Evolutionary conservation across 2,113 vertebrate species (phyloP), one percentile per base, ranked within the genome.

Genomic region (Sialia sialis): DNA sequence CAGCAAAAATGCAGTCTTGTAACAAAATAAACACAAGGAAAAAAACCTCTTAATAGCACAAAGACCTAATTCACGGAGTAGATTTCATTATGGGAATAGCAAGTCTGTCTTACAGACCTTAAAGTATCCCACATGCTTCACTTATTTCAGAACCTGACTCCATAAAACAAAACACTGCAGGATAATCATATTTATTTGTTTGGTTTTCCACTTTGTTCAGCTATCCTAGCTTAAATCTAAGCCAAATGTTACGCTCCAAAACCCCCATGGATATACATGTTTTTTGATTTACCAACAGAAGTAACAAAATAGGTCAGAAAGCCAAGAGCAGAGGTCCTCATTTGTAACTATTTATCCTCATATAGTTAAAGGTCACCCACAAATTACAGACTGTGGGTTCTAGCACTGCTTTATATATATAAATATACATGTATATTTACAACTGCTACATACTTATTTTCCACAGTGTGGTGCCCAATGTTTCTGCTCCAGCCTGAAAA

Each of bases 161-260:
- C 77, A 72, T 54, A 78, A 91, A 95, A 89, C 9, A 7, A 91
- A 96, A 87, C 77, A 54, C 43, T 81, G 64, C 27, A 79, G 76
- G 76, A 91, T 90, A 96, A 94, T 93, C 84, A 36, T 90, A 96
- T 93, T 93, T 82, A 76, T 94, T 97, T 96, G 79, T 89, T 97
- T 96, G 73, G 69, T 63, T 96, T 96, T 92, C 87, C 90, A 95
- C 94, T 94, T 90, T 88, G 87, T 85, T 89, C 87, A 73, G 84
- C 87, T 96, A 82, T 80, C 87, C 91, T 62, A 87, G 84, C 89
- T 93, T 92, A 97, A 97, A 96, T 97, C 84, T 91, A 96, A 96
- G 91, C 91, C 96, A 97, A 97, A 96, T 96, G 87, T 95, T 95
- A n/a, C 70, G 52, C 73, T 85, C 94, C 84, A 87, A 76, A 87